Conservation (phyloP, 2,797 vertebrate genomes). For the Myripristis murdjan region DNA sequence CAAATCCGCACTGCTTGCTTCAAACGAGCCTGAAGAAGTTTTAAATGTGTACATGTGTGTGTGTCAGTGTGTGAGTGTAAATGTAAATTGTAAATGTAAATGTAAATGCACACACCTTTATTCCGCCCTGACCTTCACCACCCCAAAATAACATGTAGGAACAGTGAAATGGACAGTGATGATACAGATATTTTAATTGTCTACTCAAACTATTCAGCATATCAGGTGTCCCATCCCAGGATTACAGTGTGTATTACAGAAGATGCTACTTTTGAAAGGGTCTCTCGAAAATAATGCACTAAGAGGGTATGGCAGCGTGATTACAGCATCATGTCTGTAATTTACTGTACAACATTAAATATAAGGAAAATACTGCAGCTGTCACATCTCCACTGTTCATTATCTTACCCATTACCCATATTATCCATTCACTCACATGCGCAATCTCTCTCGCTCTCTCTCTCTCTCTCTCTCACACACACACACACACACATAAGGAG, state of each 20-base stretch:
- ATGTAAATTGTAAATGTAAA: not conserved
- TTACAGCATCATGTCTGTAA: slow-evolving; percentile 58
- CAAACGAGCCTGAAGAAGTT: slow-evolving; percentile 67
- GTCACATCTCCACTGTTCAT: slow-evolving; percentile 40
- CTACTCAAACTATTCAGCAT: slow-evolving; percentile 62
- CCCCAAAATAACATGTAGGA: slow-evolving; percentile 51
- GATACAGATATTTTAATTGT: slow-evolving; percentile 78
- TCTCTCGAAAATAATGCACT: slow-evolving; percentile 69
- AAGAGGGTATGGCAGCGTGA: slow-evolving; percentile 65
- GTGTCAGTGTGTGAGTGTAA: slow-evolving; percentile 25
- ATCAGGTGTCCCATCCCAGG: slow-evolving; percentile 55
- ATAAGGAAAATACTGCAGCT: slow-evolving; percentile 61
- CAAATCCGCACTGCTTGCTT: slow-evolving; percentile 62
- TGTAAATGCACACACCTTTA: slow-evolving; percentile 6
- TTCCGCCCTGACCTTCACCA: slow-evolving; percentile 27
- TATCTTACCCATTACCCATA: slow-evolving; percentile 51
- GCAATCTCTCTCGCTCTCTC: slow-evolving; percentile 36
- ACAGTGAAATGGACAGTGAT: slow-evolving; percentile 52
- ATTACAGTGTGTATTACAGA: slow-evolving; percentile 66
- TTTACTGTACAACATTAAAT: slow-evolving; percentile 69
- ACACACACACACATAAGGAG: slow-evolving; percentile 50
- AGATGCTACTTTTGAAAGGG: slow-evolving; percentile 56
- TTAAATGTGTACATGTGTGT: slow-evolving; percentile 28
- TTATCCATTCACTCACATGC: slow-evolving; percentile 21
- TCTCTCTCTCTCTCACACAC: slow-evolving; percentile 50